Conservation (phyloP, 2,113 vertebrate genomes). For the Tetrao urogallus region DNA sequence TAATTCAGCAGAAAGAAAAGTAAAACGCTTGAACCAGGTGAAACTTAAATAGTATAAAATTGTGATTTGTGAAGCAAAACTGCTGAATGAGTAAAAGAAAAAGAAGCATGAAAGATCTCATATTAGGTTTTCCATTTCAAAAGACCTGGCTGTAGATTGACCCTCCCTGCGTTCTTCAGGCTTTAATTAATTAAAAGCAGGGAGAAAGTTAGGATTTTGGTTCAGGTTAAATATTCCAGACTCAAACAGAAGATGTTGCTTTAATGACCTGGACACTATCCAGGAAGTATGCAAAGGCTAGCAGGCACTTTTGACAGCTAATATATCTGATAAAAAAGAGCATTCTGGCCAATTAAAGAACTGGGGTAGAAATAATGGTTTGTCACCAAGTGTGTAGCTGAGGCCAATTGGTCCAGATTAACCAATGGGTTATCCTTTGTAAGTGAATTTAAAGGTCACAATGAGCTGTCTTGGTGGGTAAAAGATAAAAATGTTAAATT, state of each 20-base stretch:
- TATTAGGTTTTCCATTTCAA: constrained; percentile 34
- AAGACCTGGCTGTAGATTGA: constrained; percentile 64
- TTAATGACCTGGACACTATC: constrained; percentile 83
- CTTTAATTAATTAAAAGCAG: constrained; percentile 80
- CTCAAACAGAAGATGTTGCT: constrained; percentile 78
- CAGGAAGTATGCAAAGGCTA: constrained; percentile 80
- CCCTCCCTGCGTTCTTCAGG: constrained; percentile 70
- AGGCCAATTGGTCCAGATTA: constrained; percentile 83
- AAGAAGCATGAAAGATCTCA: constrained; percentile 57
- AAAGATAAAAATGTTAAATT: constrained; percentile 79
- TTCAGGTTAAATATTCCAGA: constrained; percentile 77
- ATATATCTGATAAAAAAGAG: constrained; percentile 80
- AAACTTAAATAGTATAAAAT: constrained; percentile 58
- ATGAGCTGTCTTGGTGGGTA: constrained; percentile 68
- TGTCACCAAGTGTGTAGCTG: constrained; percentile 79
- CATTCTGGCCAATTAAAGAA: constrained; percentile 84
- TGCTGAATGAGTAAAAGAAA: constrained; percentile 67
- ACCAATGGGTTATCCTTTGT: constrained; percentile 81
- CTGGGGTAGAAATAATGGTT: constrained; percentile 81
- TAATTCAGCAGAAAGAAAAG: constrained; percentile 59
- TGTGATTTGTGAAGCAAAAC: constrained; percentile 69
- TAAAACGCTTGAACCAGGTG: constrained; percentile 53
- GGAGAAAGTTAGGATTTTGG: constrained; percentile 68
- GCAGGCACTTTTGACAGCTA: constrained; percentile 82
- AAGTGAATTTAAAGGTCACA: constrained; percentile 82